Base-by-base conservation (phyloP, 2,797 vertebrate genomes). In the Enteromius viviparus region DNA sequence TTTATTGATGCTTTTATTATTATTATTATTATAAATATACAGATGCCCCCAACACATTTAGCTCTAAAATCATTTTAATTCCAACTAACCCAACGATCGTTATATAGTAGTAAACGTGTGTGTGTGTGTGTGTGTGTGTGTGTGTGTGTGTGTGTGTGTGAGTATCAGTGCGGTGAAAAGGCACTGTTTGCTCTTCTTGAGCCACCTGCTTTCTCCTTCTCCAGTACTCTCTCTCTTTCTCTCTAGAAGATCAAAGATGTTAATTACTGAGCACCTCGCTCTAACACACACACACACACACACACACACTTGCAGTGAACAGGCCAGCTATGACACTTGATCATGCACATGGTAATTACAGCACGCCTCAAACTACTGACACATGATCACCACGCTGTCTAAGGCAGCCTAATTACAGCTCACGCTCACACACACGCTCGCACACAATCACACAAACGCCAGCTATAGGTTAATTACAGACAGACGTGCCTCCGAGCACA, bases 341-440 rank as follows among this genome's bases (percentile, higher is more conserved):
- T 85, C 85, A 82, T 74, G 77, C 87, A 86, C 84, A 77, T 75
- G 64, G 84, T 88, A 89, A 89, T 89, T 88, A 89, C 86, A 83
- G 75, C 66, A 80, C 49, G 85, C 85, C 88, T 87, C 76, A 51
- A 77, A 83, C 78, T 80, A 74, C 86, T 80, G 87, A 90, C 88
- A 90, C 88, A 88, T 84, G 87, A 89, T 89, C 89, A 78, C 83
- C 85, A 74, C 65, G 80, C 70, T 77, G 85, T 85, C 78, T 84
- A 84, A 85, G 80, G 78, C 45, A 49, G 84, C 79, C 82, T 89
- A 89, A 89, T 89, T 87, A 89, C 86, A 85, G 76, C 85, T 85
- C 83, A 83, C 80, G 69, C 76, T 81, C 84, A 60, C 81, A 84
- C 64, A 66, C 86, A 81, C 69, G 42, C 77, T 80, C 64, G 23